phyloP scores from a whole-genome alignment of 2,888 invertebrate species.

The Limenitis camilla region DNA sequence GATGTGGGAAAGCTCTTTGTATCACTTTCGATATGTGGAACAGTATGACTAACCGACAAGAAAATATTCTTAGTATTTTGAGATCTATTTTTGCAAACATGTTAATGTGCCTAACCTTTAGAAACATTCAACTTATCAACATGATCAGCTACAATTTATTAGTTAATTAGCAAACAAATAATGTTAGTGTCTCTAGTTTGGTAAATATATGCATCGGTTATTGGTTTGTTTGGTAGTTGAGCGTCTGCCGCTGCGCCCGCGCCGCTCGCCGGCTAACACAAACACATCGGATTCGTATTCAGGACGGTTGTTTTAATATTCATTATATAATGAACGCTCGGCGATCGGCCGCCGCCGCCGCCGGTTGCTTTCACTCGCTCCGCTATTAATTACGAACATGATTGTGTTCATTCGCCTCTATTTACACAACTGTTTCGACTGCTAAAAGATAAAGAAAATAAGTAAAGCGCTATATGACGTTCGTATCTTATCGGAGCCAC shows the following conservation, averaged over 20 bases:
- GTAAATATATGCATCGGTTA: constrained; percentile 17
- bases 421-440: constrained; percentile 70
- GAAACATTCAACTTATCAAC: constrained; percentile 7
- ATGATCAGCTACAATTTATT: constrained; percentile 10
- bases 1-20: background rate
- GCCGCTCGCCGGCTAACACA: constrained; percentile 30
- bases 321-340: constrained; percentile 63
- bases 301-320: constrained; percentile 66
- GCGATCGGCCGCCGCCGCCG: constrained; percentile 47
- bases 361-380: constrained; percentile 65
- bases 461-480: constrained; percentile 53
- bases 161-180: constrained; percentile 22
- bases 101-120: background rate
- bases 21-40: background rate
- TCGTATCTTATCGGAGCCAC: constrained; percentile 67
- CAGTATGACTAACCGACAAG: background rate
- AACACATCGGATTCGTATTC: constrained; percentile 36
- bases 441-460: constrained; percentile 69
- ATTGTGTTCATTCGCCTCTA: constrained; percentile 63
- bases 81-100: background rate
- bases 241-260: constrained; percentile 37
- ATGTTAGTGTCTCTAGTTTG: constrained; percentile 13
- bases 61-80: background rate
- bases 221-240: constrained; percentile 28
- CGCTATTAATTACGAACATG: constrained; percentile 64